phyloP scores from a whole-genome alignment of 1,140 invertebrate genomes.

The Drosophila melanogaster region Release_6_plus_ISO1_MT NT_033779.5:17497001-17497500 shows the following conservation, averaged over 20 bases:
- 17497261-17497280: not conserved
- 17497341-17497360: conserved; percentile 48
- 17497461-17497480: conserved; percentile 10
- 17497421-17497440: conserved; percentile 1
- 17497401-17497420: conserved; percentile 17
- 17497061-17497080: conserved; percentile 53
- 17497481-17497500: conserved; percentile 5
- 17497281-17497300: not conserved
- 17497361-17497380: conserved; percentile 34
- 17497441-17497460: conserved; percentile 7
- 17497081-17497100: conserved; percentile 79
- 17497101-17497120: conserved; percentile 56
- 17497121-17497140: conserved; percentile 29
- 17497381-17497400: conserved; percentile 27
- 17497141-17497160: conserved; percentile 23
- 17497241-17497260: not conserved
- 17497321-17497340: conserved; percentile 44
- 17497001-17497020: conserved; percentile 39
- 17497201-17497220: conserved; percentile 64
- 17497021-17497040: conserved; percentile 14
- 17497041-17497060: conserved; percentile 35
- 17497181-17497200: conserved; percentile 71
- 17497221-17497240: conserved; percentile 44
- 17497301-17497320: not conserved
- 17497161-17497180: conserved; percentile 50